Conservation (phyloP, 2,797 vertebrate genomes). For the Tokudaia tokunoshimensis region DNA sequence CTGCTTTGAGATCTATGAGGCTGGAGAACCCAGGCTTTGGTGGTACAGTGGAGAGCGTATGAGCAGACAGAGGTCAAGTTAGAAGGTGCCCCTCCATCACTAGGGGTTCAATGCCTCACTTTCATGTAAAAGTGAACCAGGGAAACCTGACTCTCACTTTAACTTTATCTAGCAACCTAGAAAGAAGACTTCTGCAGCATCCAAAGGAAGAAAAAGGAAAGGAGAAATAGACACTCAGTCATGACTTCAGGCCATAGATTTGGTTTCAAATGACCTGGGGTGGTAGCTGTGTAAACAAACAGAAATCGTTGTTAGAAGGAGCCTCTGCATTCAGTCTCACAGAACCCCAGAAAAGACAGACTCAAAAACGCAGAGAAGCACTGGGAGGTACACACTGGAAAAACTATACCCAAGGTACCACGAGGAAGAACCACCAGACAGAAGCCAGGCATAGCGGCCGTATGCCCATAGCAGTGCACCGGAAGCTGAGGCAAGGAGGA, state of each 20-base stretch:
- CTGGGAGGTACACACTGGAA: not conserved
- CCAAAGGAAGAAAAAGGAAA: not conserved
- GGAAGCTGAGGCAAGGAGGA: not conserved
- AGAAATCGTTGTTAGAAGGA: not conserved
- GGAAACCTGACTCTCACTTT: not conserved
- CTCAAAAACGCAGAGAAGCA: not conserved
- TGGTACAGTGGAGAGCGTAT: rapidly evolving
- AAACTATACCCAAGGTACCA: not conserved
- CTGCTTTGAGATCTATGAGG: not conserved
- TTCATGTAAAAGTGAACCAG: not conserved
- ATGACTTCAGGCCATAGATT: not conserved
- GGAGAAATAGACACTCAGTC: not conserved
- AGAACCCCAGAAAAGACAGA: not conserved
- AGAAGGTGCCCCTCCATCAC: not conserved
- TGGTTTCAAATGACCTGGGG: not conserved
- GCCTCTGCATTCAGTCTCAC: not conserved
- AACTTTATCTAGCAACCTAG: not conserved
- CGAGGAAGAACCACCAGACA: not conserved
- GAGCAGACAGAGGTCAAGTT: not conserved
- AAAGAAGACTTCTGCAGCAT: not conserved
- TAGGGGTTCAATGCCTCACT: not conserved
- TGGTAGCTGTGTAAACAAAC: not conserved
- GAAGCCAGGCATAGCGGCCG: not conserved
- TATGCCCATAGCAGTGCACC: too few relatives aligned
- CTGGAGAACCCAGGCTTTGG: not conserved